Evolutionary conservation across 92 coral and sea anemone genomes (phyloP), one percentile per base, ranked within the genome.

Genomic region (Siderastrea radians): DNA sequence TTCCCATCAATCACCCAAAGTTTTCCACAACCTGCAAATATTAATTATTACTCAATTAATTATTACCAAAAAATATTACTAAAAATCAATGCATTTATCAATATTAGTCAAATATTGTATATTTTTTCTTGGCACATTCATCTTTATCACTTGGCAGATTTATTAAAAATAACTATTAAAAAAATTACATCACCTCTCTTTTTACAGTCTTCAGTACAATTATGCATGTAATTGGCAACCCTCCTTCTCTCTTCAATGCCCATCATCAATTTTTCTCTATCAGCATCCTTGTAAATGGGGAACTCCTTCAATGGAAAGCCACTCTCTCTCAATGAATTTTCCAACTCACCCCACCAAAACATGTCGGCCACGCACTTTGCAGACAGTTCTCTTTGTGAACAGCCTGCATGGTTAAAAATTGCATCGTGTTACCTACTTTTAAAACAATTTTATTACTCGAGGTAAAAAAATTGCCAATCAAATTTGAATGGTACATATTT

Each of bases 1-100:
- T 68, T 68, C 73, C 73, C 73, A 68, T 68, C 73, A 68, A 68
- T 48, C 8, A 68, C 73, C 73, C 73, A 68, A 7, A 68, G 73
- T 68, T 68, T 68, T 6, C 73, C 73, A 68, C 73, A 68, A 15
- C 73, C 73, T 68, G 73, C 8, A 48, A 26, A 9, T 9, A 9
- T 26, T n/a, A n/a, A n/a, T n/a, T n/a, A n/a, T n/a, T n/a, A n/a
- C n/a, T n/a, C n/a, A n/a, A n/a, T n/a, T n/a, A n/a, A n/a, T n/a
- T n/a, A n/a, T n/a, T n/a, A n/a, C n/a, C n/a, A n/a, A n/a, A n/a
- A n/a, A n/a, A n/a, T n/a, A n/a, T n/a, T n/a, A n/a, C n/a, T n/a
- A n/a, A n/a, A n/a, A n/a, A n/a, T n/a, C n/a, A n/a, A n/a, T n/a
- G n/a, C n/a, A n/a, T n/a, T n/a, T n/a, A n/a, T n/a, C n/a, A n/a